phyloP scores from a whole-genome alignment of 2,888 invertebrate species.

The Stenoptilia bipunctidactyla region DNA sequence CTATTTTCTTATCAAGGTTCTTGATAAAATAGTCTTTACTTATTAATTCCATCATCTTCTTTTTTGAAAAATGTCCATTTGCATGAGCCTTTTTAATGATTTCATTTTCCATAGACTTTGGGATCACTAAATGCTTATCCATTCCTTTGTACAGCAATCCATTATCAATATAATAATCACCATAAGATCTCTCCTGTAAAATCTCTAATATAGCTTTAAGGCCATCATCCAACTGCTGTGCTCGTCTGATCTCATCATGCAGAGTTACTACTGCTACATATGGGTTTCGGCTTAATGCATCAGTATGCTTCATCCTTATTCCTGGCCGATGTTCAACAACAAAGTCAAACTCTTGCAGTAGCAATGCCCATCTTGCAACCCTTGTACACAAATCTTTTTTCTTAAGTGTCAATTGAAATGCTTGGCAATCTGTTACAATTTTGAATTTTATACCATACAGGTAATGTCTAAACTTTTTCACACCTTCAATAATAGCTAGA shows the following conservation, averaged over 20 bases:
- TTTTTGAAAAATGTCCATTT: constrained; percentile 18
- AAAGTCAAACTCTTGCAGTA: constrained; percentile 14
- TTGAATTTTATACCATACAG: constrained; percentile 6
- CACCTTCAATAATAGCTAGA: constrained; percentile 9
- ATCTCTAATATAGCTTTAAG: constrained; percentile 15
- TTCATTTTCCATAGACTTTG: constrained; percentile 8
- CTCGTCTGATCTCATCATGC: constrained; percentile 10
- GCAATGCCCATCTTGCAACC: constrained; percentile 17
- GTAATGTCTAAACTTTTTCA: constrained; percentile 9
- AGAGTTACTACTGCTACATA: constrained; percentile 2
- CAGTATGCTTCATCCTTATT: constrained; percentile 9
- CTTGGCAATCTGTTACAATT: constrained; percentile 6
- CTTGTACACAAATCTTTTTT: constrained; percentile 19
- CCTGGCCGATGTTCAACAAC: constrained; percentile 10
- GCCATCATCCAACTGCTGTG: constrained; percentile 16
- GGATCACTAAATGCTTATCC: constrained; percentile 21
- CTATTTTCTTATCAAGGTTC: constrained; percentile 14
- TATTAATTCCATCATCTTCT: constrained; percentile 12
- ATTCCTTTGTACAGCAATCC: constrained; percentile 17
- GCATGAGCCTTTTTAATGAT: constrained; percentile 6
- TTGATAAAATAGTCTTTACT: constrained; percentile 10
- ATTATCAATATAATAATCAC: constrained; percentile 17
- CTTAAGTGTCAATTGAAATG: constrained; percentile 17
- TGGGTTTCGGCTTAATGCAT: constrained; percentile 15
- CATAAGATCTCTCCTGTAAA: constrained; percentile 10